Base-by-base conservation (phyloP, 1,140 invertebrate genomes). In the Parasteatoda tepidariorum region DNA sequence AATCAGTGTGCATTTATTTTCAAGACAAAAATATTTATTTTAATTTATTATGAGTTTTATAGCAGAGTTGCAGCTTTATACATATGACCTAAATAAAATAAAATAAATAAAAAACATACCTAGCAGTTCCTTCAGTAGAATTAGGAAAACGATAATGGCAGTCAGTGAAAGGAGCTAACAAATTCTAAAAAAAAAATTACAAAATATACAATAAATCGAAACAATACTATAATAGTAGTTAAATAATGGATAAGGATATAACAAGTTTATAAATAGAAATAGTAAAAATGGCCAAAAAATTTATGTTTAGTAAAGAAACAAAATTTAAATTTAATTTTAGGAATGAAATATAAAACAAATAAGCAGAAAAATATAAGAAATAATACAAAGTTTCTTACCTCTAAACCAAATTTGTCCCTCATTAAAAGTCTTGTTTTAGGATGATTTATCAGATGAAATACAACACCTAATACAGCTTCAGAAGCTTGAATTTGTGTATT, bases 121-220 rank as follows among this genome's bases (percentile, higher is more conserved):
- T 84, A 30, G 78, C 31, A 28, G 55, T 57, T 61, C 78, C 67
- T 57, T 73, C 71, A 48, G 26, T 13, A 26, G 26, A n/a, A 18
- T 24, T 34, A n/a, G 78, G 54, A 48, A 61, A 81, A 15, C 85
- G 68, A 67, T 91, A 95, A 87, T 97, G 94, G 86, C 96, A 94
- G 90, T 98, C 97, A 86, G 96, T 97, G 86, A 97, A 97, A 2
- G 96, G 95, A 1, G 96, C 95, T 57, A 96, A 93, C 3, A 98
- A 90, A 87, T 92, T 94, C 86, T 95, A 90, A n/a, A 97, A 89
- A 86, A 74, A 67, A 33, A 30, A 41, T 11, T 31, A 11, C 4
- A n/a, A n/a, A n/a, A n/a, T n/a, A n/a, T n/a, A 18, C 22, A n/a
- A 18, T 59, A 22, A 15, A 24, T 59, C 13, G 24, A 59, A 18